Conservation (phyloP, 2,888 invertebrate species). For the Pherbina coryleti region DNA sequence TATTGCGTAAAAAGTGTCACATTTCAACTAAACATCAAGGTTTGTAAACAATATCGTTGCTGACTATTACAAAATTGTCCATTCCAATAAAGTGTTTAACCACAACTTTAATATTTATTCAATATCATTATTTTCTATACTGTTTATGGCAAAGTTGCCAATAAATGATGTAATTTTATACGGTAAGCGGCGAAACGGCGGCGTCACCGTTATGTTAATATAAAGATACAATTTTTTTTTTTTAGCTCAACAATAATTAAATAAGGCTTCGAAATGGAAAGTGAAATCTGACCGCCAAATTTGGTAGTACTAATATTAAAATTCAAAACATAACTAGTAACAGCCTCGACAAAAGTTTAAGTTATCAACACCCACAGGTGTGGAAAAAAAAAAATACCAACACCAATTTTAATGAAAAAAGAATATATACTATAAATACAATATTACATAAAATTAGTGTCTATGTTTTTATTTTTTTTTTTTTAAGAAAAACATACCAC, state of each 20-base stretch:
- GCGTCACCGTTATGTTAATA: too few species aligned
- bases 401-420: background rate
- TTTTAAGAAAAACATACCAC: conserved; percentile 72
- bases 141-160: too few species aligned
- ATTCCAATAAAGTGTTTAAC: too few species aligned
- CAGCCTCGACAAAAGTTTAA: background rate
- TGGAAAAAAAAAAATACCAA: background rate
- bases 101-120: too few species aligned
- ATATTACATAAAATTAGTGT: too few species aligned
- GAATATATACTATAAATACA: background rate
- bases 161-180: too few species aligned
- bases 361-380: background rate
- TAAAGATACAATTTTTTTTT: too few species aligned
- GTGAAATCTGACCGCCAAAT: conserved; percentile 12
- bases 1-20: background rate
- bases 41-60: background rate
- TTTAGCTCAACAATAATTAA: background rate
- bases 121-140: too few species aligned
- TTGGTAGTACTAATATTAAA: background rate
- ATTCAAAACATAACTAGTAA: background rate
- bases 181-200: too few species aligned
- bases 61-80: background rate
- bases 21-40: too few species aligned
- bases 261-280: conserved; percentile 5
- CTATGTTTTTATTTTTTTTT: too few species aligned